Evolutionary conservation across 2,888 invertebrate genomes (phyloP).

Genomic region (Pantelozetes paolii): DNA sequence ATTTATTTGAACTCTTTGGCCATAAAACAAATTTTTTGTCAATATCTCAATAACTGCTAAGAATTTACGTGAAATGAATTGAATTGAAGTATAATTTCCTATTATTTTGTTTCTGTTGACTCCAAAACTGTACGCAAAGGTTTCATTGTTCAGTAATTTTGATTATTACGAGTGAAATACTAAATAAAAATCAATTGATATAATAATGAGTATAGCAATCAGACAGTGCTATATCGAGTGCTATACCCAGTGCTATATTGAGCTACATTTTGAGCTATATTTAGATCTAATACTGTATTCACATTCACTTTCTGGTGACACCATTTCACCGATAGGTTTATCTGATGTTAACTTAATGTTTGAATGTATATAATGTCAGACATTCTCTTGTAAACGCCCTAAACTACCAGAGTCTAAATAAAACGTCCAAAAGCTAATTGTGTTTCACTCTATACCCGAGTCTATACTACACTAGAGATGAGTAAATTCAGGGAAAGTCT

Average conservation of each 20-base stretch:
- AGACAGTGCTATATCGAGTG: background rate
- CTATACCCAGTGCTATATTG: background rate
- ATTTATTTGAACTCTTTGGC: constrained; percentile 17
- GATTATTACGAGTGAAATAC: background rate
- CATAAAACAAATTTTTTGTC: constrained; percentile 25
- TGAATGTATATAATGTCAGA: constrained; percentile 30
- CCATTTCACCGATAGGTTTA: constrained; percentile 32
- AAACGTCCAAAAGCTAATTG: background rate
- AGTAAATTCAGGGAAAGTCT: too few relatives aligned
- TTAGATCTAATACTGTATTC: constrained; percentile 25
- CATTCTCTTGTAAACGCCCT: constrained; percentile 22
- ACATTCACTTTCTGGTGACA: constrained; percentile 11
- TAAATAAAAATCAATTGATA: background rate
- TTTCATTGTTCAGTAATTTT: background rate
- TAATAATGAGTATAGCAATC: too few relatives aligned
- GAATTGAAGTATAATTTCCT: constrained; percentile 5
- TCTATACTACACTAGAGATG: too few relatives aligned
- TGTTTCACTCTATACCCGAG: background rate
- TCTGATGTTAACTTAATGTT: constrained; percentile 15
- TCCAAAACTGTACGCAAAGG: background rate
- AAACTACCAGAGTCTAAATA: background rate
- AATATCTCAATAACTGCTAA: background rate
- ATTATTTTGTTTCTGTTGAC: constrained; percentile 13
- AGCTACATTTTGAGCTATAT: constrained; percentile 2
- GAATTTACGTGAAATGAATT: constrained; percentile 35